A percentile compares a stretch with the other conserved stretches of the same genome.
Conservation (phyloP, 2,113 vertebrate species). For the Euleptes europaea region DNA sequence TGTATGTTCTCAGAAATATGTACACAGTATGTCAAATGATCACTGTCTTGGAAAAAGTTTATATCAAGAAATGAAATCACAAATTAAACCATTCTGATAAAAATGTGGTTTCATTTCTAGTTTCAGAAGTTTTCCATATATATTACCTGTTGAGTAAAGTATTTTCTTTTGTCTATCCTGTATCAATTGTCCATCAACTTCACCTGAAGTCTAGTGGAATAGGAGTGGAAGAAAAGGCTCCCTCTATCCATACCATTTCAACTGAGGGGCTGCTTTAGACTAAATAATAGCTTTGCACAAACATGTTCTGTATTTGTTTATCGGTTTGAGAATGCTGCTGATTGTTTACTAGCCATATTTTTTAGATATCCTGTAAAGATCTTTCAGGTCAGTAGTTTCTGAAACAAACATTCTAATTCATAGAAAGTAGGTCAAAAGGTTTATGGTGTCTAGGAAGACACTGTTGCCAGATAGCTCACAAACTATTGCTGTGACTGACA, state of each 20-base stretch:
- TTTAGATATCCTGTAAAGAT: constrained; percentile 33
- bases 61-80: too few species aligned
- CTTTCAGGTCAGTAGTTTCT: constrained; percentile 52
- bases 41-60: too few species aligned
- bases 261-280: neutral
- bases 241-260: neutral
- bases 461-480: constrained; percentile 51
- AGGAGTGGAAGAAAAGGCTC: too few species aligned
- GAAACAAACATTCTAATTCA: constrained; percentile 55
- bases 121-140: too few species aligned
- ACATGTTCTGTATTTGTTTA: neutral
- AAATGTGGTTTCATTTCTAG: too few species aligned
- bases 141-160: too few species aligned
- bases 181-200: too few species aligned
- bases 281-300: neutral
- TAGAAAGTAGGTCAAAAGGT: constrained; percentile 53
- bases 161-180: too few species aligned
- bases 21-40: too few species aligned
- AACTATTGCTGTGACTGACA: constrained; percentile 66
- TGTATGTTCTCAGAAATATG: too few species aligned
- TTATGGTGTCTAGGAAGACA: constrained; percentile 55
- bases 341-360: neutral
- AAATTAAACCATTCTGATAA: too few species aligned
- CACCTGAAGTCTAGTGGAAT: too few species aligned
- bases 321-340: neutral